Evolutionary conservation across 1,140 invertebrate genomes (phyloP), one percentile per base, ranked within the genome.

Genomic region (Doryteuthis pealeii): DNA sequence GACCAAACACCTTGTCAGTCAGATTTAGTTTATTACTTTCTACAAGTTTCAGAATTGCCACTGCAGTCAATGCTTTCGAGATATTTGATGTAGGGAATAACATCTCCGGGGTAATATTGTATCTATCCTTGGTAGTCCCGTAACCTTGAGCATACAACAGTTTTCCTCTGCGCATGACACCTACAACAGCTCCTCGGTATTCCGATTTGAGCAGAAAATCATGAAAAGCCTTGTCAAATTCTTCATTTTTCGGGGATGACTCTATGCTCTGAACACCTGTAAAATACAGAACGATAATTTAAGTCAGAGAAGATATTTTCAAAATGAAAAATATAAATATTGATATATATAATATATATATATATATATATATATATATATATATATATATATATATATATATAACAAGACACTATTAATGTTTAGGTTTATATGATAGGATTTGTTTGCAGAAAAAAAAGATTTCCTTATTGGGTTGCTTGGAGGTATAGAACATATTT

Each of bases 51-150:
- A 87, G 49, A 6, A 83, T 76, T 10, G 85, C 80, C 14, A 85
- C 75, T 2, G 81, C 81, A 15, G 85, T 87, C 15, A 87, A 74
- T 33, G 80, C 79, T 77, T 87, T 84, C 4, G 84, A 85, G 26
- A 85, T 71, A 65, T 79, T 80, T 14, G 83, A 82, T 0, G 81
- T 76, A 26, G 80, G 83, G 49, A 84, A 67, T n/a, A 76, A 49
- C 4, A 74, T 75, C 33, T 70, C 49, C 1, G 74, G 30, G 28
- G 77, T 74, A 14, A 82, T 77, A 62, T 78, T 74, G 22, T 79
- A 72, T 22, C 78, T 79, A 0, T 77, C 74, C 30, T 77, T 71
- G n/a, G 74, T 78, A 10, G 69, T 73, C 8, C 83, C 84, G 68
- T 79, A 83, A n/a, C 84, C 82, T 68, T 80, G 79, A 6, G 80